These are phyloP conservation scores for Athene cunicularia DNA, from an alignment of 2,113 vertebrate species.

Conservation along the genomic window DNA sequence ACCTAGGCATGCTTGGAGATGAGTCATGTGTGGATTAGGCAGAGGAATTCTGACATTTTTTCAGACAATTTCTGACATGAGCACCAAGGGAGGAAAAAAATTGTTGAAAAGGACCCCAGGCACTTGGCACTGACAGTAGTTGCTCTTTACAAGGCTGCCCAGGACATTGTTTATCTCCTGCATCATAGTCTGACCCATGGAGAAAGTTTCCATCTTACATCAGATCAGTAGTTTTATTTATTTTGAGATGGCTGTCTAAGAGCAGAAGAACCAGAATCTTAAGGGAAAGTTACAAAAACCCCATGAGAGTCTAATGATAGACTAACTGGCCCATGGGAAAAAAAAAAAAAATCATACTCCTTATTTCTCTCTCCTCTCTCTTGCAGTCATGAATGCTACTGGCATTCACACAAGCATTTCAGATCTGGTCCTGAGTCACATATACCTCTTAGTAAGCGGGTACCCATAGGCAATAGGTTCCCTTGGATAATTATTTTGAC, in stretches of 20 bases:
- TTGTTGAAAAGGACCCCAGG: neutral
- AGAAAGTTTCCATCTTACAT: neutral
- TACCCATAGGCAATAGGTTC: neutral
- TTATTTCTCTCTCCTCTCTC: neutral
- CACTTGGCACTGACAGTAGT: neutral
- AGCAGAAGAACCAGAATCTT: neutral
- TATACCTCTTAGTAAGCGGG: neutral
- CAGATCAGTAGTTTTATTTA: neutral
- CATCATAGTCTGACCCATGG: neutral
- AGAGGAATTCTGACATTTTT: neutral
- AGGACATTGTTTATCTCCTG: neutral
- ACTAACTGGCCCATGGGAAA: neutral
- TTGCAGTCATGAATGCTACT: neutral
- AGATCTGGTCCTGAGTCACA: neutral
- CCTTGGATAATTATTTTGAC: neutral
- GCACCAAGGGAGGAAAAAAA: neutral
- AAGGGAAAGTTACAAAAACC: neutral
- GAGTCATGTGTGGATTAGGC: neutral
- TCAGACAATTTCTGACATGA: no score
- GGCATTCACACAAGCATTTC: neutral
- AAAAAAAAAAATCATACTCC: neutral
- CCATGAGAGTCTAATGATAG: neutral
- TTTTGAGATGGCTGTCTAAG: neutral
- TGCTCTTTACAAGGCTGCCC: neutral
- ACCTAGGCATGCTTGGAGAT: neutral